These are phyloP conservation scores for Plestiodon gilberti DNA, from an alignment of 2,113 vertebrate species.

Conservation along the genomic window DNA sequence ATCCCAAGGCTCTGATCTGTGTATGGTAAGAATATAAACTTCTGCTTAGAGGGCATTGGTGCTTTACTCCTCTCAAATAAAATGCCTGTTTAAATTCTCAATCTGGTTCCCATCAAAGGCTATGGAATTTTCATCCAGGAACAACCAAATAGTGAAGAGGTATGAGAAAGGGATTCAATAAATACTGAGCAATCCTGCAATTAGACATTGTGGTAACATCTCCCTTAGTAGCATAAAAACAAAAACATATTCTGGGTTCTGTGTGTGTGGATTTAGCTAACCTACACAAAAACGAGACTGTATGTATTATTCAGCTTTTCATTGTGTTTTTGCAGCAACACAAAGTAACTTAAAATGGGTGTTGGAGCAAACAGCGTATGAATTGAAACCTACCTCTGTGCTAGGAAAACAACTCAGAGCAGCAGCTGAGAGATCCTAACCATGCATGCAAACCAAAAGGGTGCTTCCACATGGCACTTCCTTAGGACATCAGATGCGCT, in stretches of 20 bases:
- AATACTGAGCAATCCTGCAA: background rate
- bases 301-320: slow-evolving; percentile 9
- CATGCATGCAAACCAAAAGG: slow-evolving; percentile 1
- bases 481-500: background rate
- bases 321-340: background rate
- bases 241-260: slow-evolving; percentile 24
- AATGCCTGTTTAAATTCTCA: background rate
- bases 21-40: background rate
- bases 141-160: background rate
- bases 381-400: slow-evolving; percentile 62
- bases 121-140: background rate
- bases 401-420: slow-evolving; percentile 29
- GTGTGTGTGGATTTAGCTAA: background rate
- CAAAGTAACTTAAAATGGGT: background rate
- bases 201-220: background rate
- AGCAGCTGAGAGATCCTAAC: background rate
- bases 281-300: slow-evolving; percentile 31
- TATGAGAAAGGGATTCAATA: background rate
- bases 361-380: slow-evolving; percentile 50
- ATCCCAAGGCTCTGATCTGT: background rate
- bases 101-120: background rate
- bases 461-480: background rate
- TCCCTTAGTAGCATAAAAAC: background rate
- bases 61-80: background rate
- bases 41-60: background rate